A percentile compares a stretch with the other conserved stretches of the same genome.
phyloP scores from a whole-genome alignment of 53 echinoderm and acorn worm species.

The Stichopus horrens region DNA sequence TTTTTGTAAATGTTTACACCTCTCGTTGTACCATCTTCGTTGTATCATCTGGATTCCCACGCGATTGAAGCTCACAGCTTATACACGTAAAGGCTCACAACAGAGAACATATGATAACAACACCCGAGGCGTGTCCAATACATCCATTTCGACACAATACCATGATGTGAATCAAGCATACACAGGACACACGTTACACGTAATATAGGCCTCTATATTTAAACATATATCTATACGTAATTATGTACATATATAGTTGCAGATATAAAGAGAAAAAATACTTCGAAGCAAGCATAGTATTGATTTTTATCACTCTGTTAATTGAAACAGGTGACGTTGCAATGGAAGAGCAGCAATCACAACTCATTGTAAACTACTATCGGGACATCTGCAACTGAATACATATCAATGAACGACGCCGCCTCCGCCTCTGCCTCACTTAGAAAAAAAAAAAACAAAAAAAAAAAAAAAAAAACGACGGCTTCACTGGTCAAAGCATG shows the following conservation, averaged over 20 bases:
- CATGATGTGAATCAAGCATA: not conserved
- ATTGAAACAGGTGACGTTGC: slow-evolving; percentile 41
- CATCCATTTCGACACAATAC: not conserved
- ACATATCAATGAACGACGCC: not conserved
- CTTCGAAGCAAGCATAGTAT: slow-evolving; percentile 22
- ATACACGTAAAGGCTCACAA: not conserved
- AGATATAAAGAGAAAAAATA: not conserved
- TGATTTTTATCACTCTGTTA: slow-evolving; percentile 43
- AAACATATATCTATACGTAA: too few relatives aligned
- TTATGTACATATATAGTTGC: too few relatives aligned
- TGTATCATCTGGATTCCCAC: not conserved
- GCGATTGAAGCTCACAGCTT: not conserved
- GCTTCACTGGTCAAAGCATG: not conserved
- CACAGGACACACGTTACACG: not conserved
- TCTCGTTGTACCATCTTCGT: too few relatives aligned
- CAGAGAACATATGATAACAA: not conserved
- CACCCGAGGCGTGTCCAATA: not conserved
- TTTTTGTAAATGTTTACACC: too few relatives aligned
- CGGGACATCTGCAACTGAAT: not conserved
- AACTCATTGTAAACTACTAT: not conserved
- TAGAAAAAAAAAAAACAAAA: not conserved
- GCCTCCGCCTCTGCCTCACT: too few relatives aligned
- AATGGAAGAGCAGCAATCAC: slow-evolving; percentile 13
- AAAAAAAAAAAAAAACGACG: not conserved
- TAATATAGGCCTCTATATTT: not conserved